Evolutionary conservation across 2,888 invertebrate species (phyloP).

Genomic region (Allygus modestus): DNA sequence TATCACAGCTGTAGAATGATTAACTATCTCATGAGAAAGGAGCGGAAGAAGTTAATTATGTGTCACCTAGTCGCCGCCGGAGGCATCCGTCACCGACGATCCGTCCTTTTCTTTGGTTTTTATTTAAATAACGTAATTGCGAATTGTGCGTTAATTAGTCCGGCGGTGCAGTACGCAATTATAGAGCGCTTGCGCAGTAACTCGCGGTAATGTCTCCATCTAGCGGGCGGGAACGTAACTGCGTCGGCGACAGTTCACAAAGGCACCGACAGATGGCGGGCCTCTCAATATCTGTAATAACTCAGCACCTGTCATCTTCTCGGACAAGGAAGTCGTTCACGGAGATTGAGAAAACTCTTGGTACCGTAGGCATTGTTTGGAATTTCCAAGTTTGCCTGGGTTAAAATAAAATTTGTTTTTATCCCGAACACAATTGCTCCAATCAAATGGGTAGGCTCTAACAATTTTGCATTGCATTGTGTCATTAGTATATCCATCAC

Average conservation of each 20-base stretch:
- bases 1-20: constrained; percentile 38
- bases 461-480: too few relatives aligned
- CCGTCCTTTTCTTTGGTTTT: not conserved
- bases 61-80: not conserved
- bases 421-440: too few relatives aligned
- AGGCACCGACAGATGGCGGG: constrained; percentile 17
- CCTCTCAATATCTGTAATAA: constrained; percentile 6
- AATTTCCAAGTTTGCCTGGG: not conserved
- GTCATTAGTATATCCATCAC: too few relatives aligned
- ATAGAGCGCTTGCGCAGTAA: constrained; percentile 20
- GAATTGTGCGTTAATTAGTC: constrained; percentile 22
- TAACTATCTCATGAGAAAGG: constrained; percentile 23
- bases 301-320: constrained; percentile 27
- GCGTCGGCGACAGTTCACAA: constrained; percentile 17
- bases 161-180: constrained; percentile 11
- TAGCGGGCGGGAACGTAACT: constrained; percentile 9
- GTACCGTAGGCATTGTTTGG: not conserved
- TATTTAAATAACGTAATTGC: constrained; percentile 12
- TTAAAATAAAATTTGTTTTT: too few relatives aligned
- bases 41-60: constrained; percentile 30
- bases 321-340: constrained; percentile 14
- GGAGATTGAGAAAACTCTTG: not conserved
- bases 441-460: too few relatives aligned
- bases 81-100: constrained; percentile 6
- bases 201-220: constrained; percentile 39